phyloP scores from a whole-genome alignment of 2,888 invertebrate genomes.

The Chrysolina oricalcia region DNA sequence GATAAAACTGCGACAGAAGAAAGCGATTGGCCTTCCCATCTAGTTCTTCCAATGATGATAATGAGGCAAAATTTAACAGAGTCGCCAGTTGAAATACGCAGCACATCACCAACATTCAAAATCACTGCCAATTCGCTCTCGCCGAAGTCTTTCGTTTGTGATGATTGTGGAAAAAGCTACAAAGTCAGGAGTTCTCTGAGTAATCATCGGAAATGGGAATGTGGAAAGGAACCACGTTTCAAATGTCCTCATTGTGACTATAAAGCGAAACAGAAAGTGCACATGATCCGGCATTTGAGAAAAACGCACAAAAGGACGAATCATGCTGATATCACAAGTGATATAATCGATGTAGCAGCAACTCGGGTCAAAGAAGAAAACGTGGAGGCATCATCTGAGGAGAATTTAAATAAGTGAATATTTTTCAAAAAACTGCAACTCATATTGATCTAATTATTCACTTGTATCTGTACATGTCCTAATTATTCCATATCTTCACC shows the following conservation, averaged over 20 bases:
- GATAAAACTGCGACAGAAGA: slow-evolving; percentile 56
- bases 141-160: slow-evolving; percentile 35
- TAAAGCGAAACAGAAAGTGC: slow-evolving; percentile 84
- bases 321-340: slow-evolving; percentile 12
- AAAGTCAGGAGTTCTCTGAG: slow-evolving; percentile 47
- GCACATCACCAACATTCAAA: slow-evolving; percentile 10
- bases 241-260: slow-evolving; percentile 75
- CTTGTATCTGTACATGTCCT: too few relatives aligned
- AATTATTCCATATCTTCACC: too few relatives aligned
- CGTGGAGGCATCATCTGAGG: too few relatives aligned
- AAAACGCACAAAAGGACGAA: slow-evolving; percentile 39
- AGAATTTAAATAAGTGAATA: too few relatives aligned
- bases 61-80: slow-evolving; percentile 74
- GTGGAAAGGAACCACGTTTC: slow-evolving; percentile 50
- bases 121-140: neutral
- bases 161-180: slow-evolving; percentile 46
- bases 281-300: slow-evolving; percentile 84
- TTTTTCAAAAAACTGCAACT: too few relatives aligned
- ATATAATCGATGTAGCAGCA: slow-evolving; percentile 22
- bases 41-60: slow-evolving; percentile 81
- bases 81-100: slow-evolving; percentile 62
- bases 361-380: too few relatives aligned
- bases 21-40: slow-evolving; percentile 74
- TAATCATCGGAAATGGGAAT: slow-evolving; percentile 51
- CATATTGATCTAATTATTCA: too few relatives aligned